Percentiles rank a stretch among this genome's conserved stretches.
Conservation (phyloP, 2,797 vertebrate species). For the Peromyscus eremicus region DNA sequence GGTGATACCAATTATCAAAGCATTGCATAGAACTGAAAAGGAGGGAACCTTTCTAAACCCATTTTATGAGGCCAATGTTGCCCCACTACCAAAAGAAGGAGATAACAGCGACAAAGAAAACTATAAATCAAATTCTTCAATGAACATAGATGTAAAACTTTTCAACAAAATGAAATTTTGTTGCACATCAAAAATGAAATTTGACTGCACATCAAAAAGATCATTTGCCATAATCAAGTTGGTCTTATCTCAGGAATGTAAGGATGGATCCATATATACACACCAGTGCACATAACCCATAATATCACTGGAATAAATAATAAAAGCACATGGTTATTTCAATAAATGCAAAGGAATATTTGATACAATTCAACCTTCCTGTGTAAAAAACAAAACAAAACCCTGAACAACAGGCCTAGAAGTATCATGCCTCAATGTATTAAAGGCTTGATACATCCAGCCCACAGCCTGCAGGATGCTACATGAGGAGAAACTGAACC, state of each 20-base stretch:
- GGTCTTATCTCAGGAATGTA: neutral
- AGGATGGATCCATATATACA: neutral
- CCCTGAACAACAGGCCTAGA: neutral
- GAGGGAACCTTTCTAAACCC: neutral
- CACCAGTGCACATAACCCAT: neutral
- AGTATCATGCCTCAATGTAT: neutral
- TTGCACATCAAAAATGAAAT: neutral
- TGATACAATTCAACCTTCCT: neutral
- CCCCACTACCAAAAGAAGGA: neutral
- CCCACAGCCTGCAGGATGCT: neutral
- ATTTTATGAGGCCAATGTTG: neutral
- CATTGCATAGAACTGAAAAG: neutral
- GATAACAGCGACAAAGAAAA: neutral
- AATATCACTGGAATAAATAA: neutral
- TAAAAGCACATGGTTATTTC: neutral
- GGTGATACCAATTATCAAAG: neutral
- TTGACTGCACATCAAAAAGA: neutral
- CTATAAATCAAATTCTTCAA: neutral
- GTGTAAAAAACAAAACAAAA: neutral
- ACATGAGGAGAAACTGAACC: neutral
- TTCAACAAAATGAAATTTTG: neutral
- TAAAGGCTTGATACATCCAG: neutral
- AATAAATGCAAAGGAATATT: neutral
- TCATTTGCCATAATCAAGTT: neutral
- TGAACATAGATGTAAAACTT: neutral